Conservation (phyloP, 1,140 invertebrate species). For the Drosophila yakuba region DNA sequence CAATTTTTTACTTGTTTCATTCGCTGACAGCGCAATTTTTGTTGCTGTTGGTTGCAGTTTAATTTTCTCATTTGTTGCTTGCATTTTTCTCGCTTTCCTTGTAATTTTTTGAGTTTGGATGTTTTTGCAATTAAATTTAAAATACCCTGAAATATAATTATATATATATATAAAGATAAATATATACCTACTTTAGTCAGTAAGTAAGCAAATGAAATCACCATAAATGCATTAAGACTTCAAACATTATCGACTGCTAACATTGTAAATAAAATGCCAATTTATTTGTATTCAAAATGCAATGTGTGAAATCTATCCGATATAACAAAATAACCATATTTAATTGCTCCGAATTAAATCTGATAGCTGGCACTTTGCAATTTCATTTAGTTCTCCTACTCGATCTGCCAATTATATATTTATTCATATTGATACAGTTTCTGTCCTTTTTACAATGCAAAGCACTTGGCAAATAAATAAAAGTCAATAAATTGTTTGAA, state of each 20-base stretch:
- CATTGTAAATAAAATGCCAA: neutral
- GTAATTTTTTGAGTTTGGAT: conserved; percentile 1
- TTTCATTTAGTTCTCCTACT: neutral
- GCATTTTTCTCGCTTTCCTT: conserved; percentile 13
- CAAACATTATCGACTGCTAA: neutral
- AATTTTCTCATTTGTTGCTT: conserved; percentile 34
- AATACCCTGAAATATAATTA: too few relatives aligned
- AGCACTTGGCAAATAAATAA: conserved; percentile 1
- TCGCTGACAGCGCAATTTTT: conserved; percentile 30
- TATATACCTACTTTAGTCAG: neutral
- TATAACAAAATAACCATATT: neutral
- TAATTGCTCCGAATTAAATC: neutral
- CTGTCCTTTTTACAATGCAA: neutral
- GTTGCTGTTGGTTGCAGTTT: conserved; percentile 19
- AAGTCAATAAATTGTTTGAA: conserved; percentile 11
- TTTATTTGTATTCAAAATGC: neutral
- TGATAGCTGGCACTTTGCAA: neutral
- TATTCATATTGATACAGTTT: neutral
- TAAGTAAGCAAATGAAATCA: neutral
- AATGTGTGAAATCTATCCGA: neutral
- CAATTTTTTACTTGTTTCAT: conserved; percentile 7
- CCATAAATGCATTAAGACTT: neutral
- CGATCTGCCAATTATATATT: conserved; percentile 12
- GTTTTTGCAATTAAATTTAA: conserved; percentile 54
- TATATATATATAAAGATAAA: too few relatives aligned